Percentiles rank a stretch among this genome's conserved stretches.
Evolutionary conservation across 2,888 invertebrate species (phyloP).

Genomic region (Cephonodes hylas): DNA sequence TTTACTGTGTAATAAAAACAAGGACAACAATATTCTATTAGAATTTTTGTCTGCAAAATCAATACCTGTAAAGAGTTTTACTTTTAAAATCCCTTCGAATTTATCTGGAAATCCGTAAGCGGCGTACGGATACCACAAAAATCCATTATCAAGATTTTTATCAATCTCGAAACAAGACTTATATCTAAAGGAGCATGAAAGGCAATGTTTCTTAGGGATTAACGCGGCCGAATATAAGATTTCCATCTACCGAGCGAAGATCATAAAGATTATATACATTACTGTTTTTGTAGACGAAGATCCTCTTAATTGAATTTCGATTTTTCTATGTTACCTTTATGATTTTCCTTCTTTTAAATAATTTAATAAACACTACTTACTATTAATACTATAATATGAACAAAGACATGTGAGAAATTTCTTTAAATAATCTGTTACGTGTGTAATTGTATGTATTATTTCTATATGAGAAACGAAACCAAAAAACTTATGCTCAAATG

Average conservation of each 20-base stretch:
- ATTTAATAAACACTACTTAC: too few species aligned
- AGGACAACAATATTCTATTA: too few species aligned
- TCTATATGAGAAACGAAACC: too few species aligned
- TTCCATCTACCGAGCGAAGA: conserved; percentile 29
- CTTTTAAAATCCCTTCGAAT: not conserved
- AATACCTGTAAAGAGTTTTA: not conserved
- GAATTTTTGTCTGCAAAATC: too few species aligned
- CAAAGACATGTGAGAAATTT: too few species aligned
- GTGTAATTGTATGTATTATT: too few species aligned
- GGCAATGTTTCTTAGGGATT: conserved; percentile 43
- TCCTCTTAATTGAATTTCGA: conserved; percentile 30
- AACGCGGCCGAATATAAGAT: conserved; percentile 34
- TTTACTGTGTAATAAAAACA: too few species aligned
- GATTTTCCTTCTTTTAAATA: too few species aligned
- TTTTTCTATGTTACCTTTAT: not conserved
- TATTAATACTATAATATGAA: too few species aligned
- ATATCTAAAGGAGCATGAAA: conserved; percentile 39
- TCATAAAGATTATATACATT: conserved; percentile 28
- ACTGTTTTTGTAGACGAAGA: conserved; percentile 17
- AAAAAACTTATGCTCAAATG: too few species aligned
- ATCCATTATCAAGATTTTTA: conserved; percentile 24
- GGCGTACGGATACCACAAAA: conserved; percentile 11
- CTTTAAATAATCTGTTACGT: too few species aligned
- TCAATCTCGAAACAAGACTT: conserved; percentile 27
- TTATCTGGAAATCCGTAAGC: conserved; percentile 20